A percentile compares a stretch with the other conserved stretches of the same genome.
phyloP scores from a whole-genome alignment of 2,113 vertebrate species.

The Dasyornis broadbenti region DNA sequence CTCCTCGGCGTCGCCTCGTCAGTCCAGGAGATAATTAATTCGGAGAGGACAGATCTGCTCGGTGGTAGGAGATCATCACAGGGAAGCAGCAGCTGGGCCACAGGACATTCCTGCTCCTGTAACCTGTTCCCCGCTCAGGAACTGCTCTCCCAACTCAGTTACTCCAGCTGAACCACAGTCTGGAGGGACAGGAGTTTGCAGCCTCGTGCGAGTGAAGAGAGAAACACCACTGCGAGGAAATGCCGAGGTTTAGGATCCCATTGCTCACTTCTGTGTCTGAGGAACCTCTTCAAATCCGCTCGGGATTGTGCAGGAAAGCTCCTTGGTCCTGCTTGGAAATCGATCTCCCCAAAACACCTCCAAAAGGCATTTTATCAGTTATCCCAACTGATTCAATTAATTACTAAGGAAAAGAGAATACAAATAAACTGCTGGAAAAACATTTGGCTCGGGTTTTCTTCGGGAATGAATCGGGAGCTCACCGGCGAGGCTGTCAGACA shows the following conservation, averaged over 20 bases:
- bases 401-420: neutral
- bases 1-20: fast-evolving
- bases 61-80: neutral
- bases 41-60: neutral
- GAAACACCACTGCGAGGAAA: neutral
- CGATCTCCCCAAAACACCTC: fast-evolving
- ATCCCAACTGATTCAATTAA: neutral
- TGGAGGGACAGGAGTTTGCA: neutral
- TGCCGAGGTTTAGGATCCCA: neutral
- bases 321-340: neutral
- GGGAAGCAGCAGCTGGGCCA: neutral
- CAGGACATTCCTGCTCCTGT: neutral
- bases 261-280: neutral
- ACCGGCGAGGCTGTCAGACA: neutral
- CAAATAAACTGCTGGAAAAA: neutral
- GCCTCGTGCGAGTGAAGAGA: fast-evolving
- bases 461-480: neutral
- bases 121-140: neutral
- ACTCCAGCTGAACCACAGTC: neutral
- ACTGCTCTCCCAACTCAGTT: neutral
- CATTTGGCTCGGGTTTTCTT: neutral
- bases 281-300: neutral
- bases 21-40: neutral
- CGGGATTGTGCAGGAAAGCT: neutral
- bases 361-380: neutral